Evolutionary conservation across 1,140 invertebrate species (phyloP).

Genomic region (Nixonia krombeini): DNA sequence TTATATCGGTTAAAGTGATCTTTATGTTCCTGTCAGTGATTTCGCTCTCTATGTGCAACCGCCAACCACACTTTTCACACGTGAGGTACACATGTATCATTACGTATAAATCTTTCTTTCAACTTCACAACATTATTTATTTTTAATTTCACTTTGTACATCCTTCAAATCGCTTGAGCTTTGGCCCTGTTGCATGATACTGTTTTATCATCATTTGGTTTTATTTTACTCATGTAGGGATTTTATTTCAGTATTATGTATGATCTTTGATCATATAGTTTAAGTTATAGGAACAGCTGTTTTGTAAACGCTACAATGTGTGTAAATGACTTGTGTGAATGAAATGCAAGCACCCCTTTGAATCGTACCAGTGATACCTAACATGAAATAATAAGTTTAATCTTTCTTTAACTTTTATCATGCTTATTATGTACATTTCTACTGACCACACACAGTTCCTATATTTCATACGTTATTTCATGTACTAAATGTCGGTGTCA

Average conservation of each 20-base stretch:
- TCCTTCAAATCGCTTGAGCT: slow-evolving; percentile 60
- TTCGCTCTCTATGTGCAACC: slow-evolving; percentile 38
- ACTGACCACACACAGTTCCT: no score
- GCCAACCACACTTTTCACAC: slow-evolving; percentile 46
- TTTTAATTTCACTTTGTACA: slow-evolving; percentile 37
- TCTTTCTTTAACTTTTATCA: no score
- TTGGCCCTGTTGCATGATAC: slow-evolving; percentile 67
- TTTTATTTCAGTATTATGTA: not conserved
- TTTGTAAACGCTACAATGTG: not conserved
- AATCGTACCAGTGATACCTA: no score
- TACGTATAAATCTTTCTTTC: slow-evolving; percentile 25
- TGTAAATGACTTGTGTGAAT: no score
- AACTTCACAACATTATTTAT: slow-evolving; percentile 25
- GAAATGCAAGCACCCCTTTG: no score
- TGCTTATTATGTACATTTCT: no score
- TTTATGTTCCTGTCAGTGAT: slow-evolving; percentile 21
- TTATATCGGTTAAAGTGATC: slow-evolving; percentile 15
- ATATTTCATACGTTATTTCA: no score
- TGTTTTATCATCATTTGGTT: slow-evolving; percentile 15
- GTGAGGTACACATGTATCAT: slow-evolving; percentile 34
- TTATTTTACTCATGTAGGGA: not conserved
- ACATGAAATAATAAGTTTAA: no score
- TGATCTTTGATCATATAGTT: not conserved
- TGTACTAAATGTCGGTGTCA: no score
- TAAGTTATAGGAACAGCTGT: not conserved